phyloP scores from a whole-genome alignment of 2,797 vertebrate species.

The Schizothorax lantsangensis region DNA sequence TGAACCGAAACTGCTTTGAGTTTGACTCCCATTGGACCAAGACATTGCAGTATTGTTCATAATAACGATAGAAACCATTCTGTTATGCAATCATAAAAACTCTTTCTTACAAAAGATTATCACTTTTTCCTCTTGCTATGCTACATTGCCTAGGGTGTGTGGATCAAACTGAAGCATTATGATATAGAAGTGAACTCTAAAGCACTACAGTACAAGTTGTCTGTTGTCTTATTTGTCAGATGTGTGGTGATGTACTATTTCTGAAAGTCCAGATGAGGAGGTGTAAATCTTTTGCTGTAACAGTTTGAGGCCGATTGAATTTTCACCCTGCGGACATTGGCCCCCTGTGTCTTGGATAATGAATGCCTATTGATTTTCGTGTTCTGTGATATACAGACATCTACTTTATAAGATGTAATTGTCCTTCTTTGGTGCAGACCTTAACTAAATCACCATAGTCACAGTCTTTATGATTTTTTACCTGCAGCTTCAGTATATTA shows the following conservation, averaged over 20 bases:
- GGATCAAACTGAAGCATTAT: not conserved
- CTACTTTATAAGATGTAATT: slow-evolving; percentile 34
- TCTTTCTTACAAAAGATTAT: not conserved
- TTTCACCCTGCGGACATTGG: slow-evolving; percentile 19
- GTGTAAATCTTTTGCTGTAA: slow-evolving; percentile 36
- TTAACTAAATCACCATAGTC: slow-evolving; percentile 17
- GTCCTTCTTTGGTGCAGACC: slow-evolving; percentile 26
- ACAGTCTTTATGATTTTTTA: not conserved
- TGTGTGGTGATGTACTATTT: not conserved
- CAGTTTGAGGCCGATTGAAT: slow-evolving; percentile 31
- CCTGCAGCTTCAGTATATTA: not conserved
- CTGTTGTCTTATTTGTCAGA: slow-evolving; percentile 10
- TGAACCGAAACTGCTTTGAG: not conserved
- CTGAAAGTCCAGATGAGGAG: slow-evolving; percentile 25
- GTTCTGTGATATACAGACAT: slow-evolving; percentile 35
- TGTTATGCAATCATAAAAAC: not conserved
- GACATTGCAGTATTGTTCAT: not conserved
- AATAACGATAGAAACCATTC: not conserved
- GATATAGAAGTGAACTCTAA: slow-evolving; percentile 24
- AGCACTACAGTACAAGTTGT: not conserved
- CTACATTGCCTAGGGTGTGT: not conserved
- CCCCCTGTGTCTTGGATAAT: slow-evolving; percentile 6
- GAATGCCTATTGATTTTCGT: slow-evolving; percentile 36
- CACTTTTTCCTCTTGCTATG: slow-evolving; percentile 14
- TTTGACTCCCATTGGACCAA: not conserved